Percentiles rank a stretch among this genome's conserved stretches.
Evolutionary conservation across 2,888 invertebrate species (phyloP).

Genomic region (Netelia melanura): DNA sequence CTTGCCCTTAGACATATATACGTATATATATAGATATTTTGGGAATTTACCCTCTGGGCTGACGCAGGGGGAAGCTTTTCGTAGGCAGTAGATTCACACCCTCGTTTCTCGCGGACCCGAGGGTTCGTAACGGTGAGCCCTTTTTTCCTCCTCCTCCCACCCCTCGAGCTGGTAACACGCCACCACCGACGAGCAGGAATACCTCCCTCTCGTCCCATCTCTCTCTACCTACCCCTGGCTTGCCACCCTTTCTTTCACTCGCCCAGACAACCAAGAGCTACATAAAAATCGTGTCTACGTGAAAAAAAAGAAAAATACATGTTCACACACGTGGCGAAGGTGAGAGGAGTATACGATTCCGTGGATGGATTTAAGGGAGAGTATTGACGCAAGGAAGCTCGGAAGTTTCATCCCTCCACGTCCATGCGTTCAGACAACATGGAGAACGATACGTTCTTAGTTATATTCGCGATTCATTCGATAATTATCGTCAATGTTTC

Average conservation of each 20-base stretch:
- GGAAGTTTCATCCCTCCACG: neutral
- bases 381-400: slow-evolving; percentile 49
- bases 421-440: neutral
- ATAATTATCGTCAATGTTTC: neutral
- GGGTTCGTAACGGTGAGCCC: slow-evolving; percentile 57
- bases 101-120: slow-evolving; percentile 56
- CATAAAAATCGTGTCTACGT: slow-evolving; percentile 53
- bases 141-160: slow-evolving; percentile 7
- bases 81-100: slow-evolving; percentile 75
- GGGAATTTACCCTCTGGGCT: slow-evolving; percentile 66
- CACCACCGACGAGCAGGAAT: slow-evolving; percentile 35
- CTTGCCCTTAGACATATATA: slow-evolving; percentile 43
- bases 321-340: slow-evolving; percentile 37
- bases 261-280: slow-evolving; percentile 47
- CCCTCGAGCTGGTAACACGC: slow-evolving; percentile 43
- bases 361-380: slow-evolving; percentile 24
- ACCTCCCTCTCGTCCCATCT: slow-evolving; percentile 3
- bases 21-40: slow-evolving; percentile 17
- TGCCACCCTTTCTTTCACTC: slow-evolving; percentile 44
- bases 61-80: slow-evolving; percentile 68
- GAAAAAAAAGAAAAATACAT: slow-evolving; percentile 30
- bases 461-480: neutral
- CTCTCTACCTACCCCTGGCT: slow-evolving; percentile 12
- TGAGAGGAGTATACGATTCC: slow-evolving; percentile 26
- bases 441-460: neutral